Conservation (phyloP, 2,888 invertebrate genomes). For the Salticus scenicus region DNA sequence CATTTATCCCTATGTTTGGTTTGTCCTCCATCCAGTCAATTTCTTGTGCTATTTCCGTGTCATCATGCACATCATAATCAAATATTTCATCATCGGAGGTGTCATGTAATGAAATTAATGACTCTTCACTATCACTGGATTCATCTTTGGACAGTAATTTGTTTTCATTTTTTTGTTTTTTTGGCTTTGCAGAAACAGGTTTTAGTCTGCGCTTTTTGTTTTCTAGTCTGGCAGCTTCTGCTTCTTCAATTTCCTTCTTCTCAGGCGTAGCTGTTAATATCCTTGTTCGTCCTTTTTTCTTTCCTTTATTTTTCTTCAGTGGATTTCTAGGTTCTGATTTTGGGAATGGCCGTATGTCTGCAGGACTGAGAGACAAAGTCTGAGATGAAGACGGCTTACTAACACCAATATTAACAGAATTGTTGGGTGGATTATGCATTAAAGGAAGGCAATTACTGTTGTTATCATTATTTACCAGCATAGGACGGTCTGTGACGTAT, state of each 20-base stretch:
- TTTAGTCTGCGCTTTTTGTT: no score
- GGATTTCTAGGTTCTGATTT: constrained; percentile 13
- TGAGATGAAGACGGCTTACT: no score
- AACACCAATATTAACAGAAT: background rate
- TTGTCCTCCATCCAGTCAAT: no score
- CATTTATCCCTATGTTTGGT: background rate
- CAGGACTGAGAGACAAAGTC: no score
- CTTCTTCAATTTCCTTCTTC: background rate
- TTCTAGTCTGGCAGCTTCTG: no score
- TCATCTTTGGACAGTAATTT: no score
- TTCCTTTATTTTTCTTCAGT: constrained; percentile 22
- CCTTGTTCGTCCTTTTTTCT: background rate
- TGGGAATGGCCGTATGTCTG: no score
- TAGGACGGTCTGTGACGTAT: background rate
- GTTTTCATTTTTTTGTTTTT: background rate
- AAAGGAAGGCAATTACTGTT: background rate
- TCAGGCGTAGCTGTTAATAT: no score
- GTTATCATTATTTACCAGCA: constrained; percentile 26
- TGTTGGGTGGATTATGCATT: background rate
- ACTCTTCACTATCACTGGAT: no score
- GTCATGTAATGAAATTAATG: no score
- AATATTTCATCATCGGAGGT: no score
- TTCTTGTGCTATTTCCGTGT: background rate
- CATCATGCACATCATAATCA: background rate
- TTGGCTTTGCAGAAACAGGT: no score